Conservation (phyloP, 2,113 vertebrate species). For the Malurus melanocephalus region DNA sequence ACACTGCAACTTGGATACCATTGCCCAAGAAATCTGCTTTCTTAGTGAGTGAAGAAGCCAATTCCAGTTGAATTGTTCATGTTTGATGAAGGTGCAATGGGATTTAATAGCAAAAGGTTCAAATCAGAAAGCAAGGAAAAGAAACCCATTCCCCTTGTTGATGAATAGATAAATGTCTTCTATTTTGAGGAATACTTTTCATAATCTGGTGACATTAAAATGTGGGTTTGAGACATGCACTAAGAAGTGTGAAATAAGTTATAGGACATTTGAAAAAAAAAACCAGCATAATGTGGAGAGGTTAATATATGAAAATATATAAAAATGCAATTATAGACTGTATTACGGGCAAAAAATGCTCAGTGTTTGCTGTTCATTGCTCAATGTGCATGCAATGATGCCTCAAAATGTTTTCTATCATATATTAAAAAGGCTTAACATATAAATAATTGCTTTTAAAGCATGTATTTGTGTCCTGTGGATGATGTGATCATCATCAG, state of each 20-base stretch:
- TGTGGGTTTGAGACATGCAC: neutral
- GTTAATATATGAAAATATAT: neutral
- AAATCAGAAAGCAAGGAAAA: neutral
- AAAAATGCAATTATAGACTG: neutral
- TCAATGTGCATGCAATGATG: neutral
- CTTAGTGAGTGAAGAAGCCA: neutral
- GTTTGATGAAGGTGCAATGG: neutral
- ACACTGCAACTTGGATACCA: neutral
- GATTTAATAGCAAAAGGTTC: neutral
- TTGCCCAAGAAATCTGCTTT: neutral
- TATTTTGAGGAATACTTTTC: neutral
- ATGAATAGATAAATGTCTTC: neutral
- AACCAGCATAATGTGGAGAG: neutral
- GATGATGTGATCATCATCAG: neutral
- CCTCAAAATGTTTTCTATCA: neutral
- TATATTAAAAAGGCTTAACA: neutral
- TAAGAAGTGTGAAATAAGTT: neutral
- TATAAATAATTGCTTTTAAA: neutral
- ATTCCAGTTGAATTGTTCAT: neutral
- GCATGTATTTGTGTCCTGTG: neutral
- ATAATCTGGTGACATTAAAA: neutral
- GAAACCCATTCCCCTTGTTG: fast-evolving
- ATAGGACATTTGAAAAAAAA: neutral
- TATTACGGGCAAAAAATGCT: fast-evolving
- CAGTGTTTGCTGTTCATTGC: neutral